Evolutionary conservation across 2,113 vertebrate genomes (phyloP).

Genomic region (Mobula hypostoma): DNA sequence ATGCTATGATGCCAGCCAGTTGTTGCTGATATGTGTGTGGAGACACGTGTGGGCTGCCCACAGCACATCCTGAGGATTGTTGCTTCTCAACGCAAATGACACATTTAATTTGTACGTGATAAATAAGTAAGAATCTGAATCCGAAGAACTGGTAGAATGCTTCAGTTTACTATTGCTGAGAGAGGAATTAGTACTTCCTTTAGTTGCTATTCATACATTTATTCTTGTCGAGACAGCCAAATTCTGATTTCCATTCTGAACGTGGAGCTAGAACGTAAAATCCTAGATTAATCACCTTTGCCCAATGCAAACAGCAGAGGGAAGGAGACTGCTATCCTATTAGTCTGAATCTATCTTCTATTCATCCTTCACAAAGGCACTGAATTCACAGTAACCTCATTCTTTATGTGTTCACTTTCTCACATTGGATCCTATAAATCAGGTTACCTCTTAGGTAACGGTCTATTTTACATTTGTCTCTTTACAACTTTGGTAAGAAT

Average conservation of each 20-base stretch:
- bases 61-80: too few relatives aligned
- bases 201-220: not conserved
- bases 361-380: not conserved
- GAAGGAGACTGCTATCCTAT: not conserved
- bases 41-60: too few relatives aligned
- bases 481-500: not conserved
- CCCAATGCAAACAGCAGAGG: not conserved
- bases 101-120: too few relatives aligned
- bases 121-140: too few relatives aligned
- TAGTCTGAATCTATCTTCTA: not conserved
- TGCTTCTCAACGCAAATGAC: too few relatives aligned
- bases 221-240: not conserved
- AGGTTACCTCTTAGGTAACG: not conserved
- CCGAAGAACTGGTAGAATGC: not conserved
- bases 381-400: slow-evolving; percentile 18
- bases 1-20: too few relatives aligned
- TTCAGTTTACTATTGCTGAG: not conserved
- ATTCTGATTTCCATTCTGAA: not conserved
- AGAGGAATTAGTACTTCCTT: not conserved
- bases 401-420: not conserved
- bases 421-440: not conserved
- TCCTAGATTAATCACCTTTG: not conserved
- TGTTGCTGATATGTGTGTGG: too few relatives aligned
- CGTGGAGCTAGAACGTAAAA: not conserved
- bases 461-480: not conserved